A percentile compares a stretch with the other conserved stretches of the same genome.
Evolutionary conservation across 1,140 invertebrate genomes (phyloP).

Genomic region (Procambarus virginalis): DNA sequence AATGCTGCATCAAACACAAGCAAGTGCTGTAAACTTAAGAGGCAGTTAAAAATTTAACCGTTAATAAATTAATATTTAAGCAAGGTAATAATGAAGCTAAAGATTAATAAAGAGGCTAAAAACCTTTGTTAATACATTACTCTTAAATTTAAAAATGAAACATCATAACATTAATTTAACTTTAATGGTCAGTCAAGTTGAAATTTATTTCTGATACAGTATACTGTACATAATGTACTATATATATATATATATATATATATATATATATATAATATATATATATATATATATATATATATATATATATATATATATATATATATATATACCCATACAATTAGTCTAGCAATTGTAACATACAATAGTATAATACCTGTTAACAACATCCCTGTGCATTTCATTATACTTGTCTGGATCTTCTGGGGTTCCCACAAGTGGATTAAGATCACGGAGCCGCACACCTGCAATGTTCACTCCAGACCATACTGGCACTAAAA

Average conservation of each 20-base stretch:
- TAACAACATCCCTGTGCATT: conserved; percentile 86
- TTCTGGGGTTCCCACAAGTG: conserved; percentile 81
- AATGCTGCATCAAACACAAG: background rate
- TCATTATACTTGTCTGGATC: conserved; percentile 87
- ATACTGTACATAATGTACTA: too few species aligned
- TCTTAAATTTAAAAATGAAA: background rate
- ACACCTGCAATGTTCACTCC: conserved; percentile 93
- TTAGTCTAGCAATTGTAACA: too few species aligned
- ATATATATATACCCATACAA: background rate
- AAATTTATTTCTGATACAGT: too few species aligned
- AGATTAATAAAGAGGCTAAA: too few species aligned
- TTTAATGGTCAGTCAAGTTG: background rate
- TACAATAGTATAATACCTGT: conserved; percentile 74
- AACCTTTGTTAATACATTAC: too few species aligned
- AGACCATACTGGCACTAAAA: conserved; percentile 91
- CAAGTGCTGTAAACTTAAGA: background rate
- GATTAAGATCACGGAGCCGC: conserved; percentile 84
- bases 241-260: too few species aligned
- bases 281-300: too few species aligned
- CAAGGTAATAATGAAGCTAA: too few species aligned
- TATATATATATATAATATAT: too few species aligned
- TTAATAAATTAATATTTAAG: background rate
- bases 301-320: too few species aligned
- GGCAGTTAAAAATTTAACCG: background rate
- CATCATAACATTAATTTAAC: background rate